phyloP scores from a whole-genome alignment of 2,113 vertebrate species.

The Scatophagus argus region DNA sequence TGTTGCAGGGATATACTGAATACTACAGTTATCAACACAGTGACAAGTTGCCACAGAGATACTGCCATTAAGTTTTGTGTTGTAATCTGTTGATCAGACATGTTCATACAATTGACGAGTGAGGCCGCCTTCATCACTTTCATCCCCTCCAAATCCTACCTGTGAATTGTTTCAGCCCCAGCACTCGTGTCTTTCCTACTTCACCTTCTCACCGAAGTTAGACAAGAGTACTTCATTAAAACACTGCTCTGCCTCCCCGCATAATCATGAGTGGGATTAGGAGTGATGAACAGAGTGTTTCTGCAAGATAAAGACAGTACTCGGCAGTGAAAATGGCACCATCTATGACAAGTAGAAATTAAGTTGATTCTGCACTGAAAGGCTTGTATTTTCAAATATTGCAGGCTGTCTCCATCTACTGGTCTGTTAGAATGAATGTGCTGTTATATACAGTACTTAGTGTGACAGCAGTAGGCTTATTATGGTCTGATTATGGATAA shows the following conservation, averaged over 20 bases:
- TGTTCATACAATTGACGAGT: neutral
- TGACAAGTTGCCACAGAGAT: neutral
- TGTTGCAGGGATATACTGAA: neutral
- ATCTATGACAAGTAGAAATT: neutral
- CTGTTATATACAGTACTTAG: accelerated
- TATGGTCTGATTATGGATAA: neutral
- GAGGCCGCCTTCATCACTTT: neutral
- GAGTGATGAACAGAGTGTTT: neutral
- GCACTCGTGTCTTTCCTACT: neutral
- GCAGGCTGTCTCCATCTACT: conserved; percentile 56
- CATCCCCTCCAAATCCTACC: neutral
- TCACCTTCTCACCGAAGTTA: neutral
- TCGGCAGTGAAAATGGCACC: neutral
- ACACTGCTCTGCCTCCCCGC: neutral
- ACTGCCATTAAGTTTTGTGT: neutral
- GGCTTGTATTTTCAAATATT: conserved; percentile 6
- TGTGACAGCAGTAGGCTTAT: neutral
- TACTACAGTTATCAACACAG: neutral
- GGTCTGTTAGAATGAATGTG: neutral
- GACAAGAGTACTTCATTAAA: neutral
- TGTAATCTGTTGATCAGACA: conserved; percentile 5
- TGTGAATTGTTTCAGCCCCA: neutral
- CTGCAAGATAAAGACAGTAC: neutral
- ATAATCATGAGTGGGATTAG: neutral
- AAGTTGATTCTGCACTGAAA: neutral